Evolutionary conservation across 2,888 invertebrate genomes (phyloP), one percentile per base, ranked within the genome.

Genomic region (Rhamnusium bicolor): DNA sequence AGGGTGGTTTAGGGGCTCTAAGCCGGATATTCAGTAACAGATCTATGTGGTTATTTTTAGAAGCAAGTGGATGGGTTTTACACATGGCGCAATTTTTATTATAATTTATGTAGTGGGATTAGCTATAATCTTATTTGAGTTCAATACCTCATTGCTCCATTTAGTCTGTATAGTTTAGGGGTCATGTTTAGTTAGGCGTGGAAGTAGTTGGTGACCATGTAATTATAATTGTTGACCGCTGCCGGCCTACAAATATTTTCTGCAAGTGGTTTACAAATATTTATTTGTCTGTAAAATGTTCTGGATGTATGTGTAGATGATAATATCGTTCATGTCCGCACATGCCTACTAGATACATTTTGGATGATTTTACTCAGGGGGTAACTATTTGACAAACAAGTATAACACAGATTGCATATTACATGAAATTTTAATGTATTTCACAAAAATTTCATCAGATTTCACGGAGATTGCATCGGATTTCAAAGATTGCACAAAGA

Each of bases 1-100:
- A 16, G 69, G 60, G 69, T 58, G 69, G 69, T 32, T 69, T 53
- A 69, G 53, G 61, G 32, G 61, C 69, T 12, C 16, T 29, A 67
- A 29, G 24, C 61, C 49, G 69, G 69, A 69, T 61, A 46, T 60
- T 49, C 68, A n/a, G 49, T 58, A 68, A 47, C 60, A 47, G 58
- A 49, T 40, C 51, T 19, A 14, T 29, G 7, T 21, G 67, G 49
- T 58, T 61, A 66, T 71, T 71, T 66, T 66, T 65, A 60, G 51
- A 32, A 49, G 53, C 71, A 66, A 71, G 49, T 65, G 58, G 32
- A 49, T 47, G 8, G 18, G 49, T 53, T 49, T 51, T 51, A 29
- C 58, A 71, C 14, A 66, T 54, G 66, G 61, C 47, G 12, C 8
- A 14, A 21, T 32, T 63, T 63, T 65, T 53, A 12, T 54, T 54